These are phyloP conservation scores for Nixonia krombeini DNA, from an alignment of 1,140 invertebrate species.

Conservation along the genomic window DNA sequence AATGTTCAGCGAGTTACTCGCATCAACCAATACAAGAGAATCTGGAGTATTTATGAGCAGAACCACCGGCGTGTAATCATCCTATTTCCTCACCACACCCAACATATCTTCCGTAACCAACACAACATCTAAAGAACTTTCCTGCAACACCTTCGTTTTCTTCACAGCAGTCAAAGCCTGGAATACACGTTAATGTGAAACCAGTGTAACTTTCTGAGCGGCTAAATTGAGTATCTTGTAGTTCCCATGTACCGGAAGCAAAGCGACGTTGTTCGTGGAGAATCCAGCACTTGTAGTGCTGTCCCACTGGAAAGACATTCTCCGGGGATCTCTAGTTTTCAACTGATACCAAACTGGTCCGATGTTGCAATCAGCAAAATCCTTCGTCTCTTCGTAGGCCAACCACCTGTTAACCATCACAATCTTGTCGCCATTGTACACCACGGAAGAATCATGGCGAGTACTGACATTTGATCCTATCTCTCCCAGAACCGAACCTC, in stretches of 20 bases:
- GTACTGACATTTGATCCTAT: constrained; percentile 77
- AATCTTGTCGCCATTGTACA: constrained; percentile 85
- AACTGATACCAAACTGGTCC: constrained; percentile 58
- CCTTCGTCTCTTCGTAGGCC: constrained; percentile 66
- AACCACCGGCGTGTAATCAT: constrained; percentile 23
- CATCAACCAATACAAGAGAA: constrained; percentile 28
- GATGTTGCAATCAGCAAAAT: constrained; percentile 65
- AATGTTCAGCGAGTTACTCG: constrained; percentile 40
- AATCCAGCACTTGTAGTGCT: constrained; percentile 77
- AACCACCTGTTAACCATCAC: constrained; percentile 80
- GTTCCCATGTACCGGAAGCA: constrained; percentile 77
- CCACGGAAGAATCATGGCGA: constrained; percentile 77
- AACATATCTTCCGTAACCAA: constrained; percentile 65
- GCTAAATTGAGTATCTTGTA: constrained; percentile 73
- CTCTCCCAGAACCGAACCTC: constrained; percentile 76
- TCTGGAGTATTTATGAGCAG: constrained; percentile 48
- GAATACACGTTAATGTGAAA: constrained; percentile 72
- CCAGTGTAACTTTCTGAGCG: constrained; percentile 49
- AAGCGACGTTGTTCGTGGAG: constrained; percentile 70
- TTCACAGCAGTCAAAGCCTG: constrained; percentile 50
- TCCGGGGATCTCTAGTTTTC: constrained; percentile 74
- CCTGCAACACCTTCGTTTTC: constrained; percentile 24
- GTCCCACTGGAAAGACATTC: constrained; percentile 87
- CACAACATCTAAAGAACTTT: constrained; percentile 60
- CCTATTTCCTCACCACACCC: constrained; percentile 41